Base-by-base conservation (phyloP, 2,888 invertebrate species). In the Zaprionus obscuricornis region DNA sequence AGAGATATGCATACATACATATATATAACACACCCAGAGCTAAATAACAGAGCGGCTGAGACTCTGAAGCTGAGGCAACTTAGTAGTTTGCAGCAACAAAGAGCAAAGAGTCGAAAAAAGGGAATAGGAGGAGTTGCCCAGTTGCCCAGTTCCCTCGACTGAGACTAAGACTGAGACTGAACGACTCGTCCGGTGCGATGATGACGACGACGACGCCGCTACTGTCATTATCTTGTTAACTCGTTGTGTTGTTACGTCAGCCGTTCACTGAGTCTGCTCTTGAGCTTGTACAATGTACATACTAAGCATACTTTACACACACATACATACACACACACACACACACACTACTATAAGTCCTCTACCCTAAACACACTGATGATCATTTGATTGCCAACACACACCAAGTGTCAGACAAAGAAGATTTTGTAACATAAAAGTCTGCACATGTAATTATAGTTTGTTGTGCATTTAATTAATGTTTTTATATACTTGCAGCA, bases 181-280 rank as follows among this genome's bases (percentile, higher is more conserved):
- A 45, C 60, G 59, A 51, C 56, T 67, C 75, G 59, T 67, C 58
- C 64, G 70, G 67, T 77, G 58, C 57, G 70, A n/a, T n/a, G n/a
- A n/a, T n/a, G n/a, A n/a, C n/a, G n/a, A n/a, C n/a, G n/a, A n/a
- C n/a, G n/a, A 71, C 66, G 66, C 66, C 63, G 81, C 86, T 77
- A 86, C 86, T 85, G 86, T 82, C 86, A 82, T 82, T 82, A 82
- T 82, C 86, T 82, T 82, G 81, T 82, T 82, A 82, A 82, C 86
- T 82, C 82, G 82, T 81, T 82, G 81, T 82, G 82, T 81, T 82
- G 81, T 82, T 82, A 86, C 81, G 85, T 82, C 81, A 82, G 78
- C 55, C 79, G 59, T 65, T 56, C 78, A 62, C 46, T 85, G 79
- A 57, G 73, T 68, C 56, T 72, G 81, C 76, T 76, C 56, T 75